Evolutionary conservation across 2,797 vertebrate species (phyloP).

Genomic region (Limnodromus scolopaceus): DNA sequence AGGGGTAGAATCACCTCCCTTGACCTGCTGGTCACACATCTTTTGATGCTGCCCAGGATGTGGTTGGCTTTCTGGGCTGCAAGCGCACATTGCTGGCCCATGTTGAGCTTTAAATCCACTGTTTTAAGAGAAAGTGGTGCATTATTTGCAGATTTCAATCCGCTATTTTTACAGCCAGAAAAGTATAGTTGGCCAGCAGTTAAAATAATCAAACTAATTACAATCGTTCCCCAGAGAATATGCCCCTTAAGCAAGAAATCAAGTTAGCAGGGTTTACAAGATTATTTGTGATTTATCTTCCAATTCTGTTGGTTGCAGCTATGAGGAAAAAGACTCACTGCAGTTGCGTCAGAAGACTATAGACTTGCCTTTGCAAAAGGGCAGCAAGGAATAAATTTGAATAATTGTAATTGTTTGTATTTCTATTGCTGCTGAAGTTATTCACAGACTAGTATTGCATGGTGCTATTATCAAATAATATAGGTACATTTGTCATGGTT

Average conservation of each 20-base stretch:
- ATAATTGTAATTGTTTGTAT: neutral
- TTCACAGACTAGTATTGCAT: neutral
- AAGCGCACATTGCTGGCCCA: too few species aligned
- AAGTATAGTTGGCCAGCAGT: neutral
- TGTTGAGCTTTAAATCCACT: neutral
- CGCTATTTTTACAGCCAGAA: neutral
- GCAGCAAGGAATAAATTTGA: neutral
- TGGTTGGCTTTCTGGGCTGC: too few species aligned
- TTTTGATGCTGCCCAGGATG: too few species aligned
- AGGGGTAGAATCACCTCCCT: too few species aligned
- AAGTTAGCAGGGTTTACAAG: neutral
- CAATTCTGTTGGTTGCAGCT: neutral
- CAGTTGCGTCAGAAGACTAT: neutral
- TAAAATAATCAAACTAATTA: constrained; percentile 13
- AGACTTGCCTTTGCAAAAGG: neutral
- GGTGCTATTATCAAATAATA: neutral
- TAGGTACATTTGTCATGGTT: neutral
- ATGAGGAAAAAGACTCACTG: neutral
- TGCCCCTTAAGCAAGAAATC: neutral
- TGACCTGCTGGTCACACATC: too few species aligned
- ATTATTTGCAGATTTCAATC: neutral
- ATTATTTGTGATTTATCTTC: neutral
- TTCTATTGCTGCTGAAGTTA: neutral
- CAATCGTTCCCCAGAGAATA: neutral
- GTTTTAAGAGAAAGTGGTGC: neutral